These are phyloP conservation scores for Montipora capricornis DNA, from an alignment of 64 coral and sea anemone genomes.

Conservation along the genomic window DNA sequence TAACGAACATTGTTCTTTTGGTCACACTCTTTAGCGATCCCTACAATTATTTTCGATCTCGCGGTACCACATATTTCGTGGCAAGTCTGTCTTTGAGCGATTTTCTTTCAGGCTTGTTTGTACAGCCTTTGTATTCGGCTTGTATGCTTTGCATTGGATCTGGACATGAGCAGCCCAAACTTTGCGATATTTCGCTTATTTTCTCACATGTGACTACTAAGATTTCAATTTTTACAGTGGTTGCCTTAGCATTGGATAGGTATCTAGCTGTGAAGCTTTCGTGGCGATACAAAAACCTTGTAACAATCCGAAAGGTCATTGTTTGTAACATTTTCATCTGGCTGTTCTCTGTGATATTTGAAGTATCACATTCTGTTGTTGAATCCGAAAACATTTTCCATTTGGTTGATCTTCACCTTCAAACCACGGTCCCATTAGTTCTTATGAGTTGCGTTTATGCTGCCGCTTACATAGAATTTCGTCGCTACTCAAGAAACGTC, in stretches of 20 bases:
- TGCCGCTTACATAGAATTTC: no score
- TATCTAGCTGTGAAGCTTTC: constrained; percentile 63
- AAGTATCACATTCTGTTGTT: constrained; percentile 61
- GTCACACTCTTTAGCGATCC: constrained; percentile 74
- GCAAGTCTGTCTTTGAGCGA: constrained; percentile 70
- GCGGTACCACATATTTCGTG: constrained; percentile 56
- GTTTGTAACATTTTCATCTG: constrained; percentile 55
- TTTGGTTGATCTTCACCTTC: constrained; percentile 14
- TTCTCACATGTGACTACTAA: constrained; percentile 71
- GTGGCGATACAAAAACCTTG: constrained; percentile 60
- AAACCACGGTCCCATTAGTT: no score
- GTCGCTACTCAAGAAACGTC: constrained; percentile 35
- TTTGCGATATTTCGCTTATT: constrained; percentile 41
- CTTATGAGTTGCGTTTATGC: no score
- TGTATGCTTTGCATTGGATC: constrained; percentile 54
- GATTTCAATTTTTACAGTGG: constrained; percentile 76
- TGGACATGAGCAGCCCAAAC: background rate
- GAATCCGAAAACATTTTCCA: constrained; percentile 40
- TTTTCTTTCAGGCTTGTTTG: constrained; percentile 62
- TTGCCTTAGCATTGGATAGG: constrained; percentile 73
- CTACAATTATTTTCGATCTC: constrained; percentile 66
- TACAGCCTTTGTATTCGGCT: constrained; percentile 56
- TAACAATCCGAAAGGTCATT: constrained; percentile 39
- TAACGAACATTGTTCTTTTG: constrained; percentile 67
- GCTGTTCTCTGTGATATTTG: constrained; percentile 51